Conservation (phyloP, 2,113 vertebrate genomes). For the Vimba vimba region DNA sequence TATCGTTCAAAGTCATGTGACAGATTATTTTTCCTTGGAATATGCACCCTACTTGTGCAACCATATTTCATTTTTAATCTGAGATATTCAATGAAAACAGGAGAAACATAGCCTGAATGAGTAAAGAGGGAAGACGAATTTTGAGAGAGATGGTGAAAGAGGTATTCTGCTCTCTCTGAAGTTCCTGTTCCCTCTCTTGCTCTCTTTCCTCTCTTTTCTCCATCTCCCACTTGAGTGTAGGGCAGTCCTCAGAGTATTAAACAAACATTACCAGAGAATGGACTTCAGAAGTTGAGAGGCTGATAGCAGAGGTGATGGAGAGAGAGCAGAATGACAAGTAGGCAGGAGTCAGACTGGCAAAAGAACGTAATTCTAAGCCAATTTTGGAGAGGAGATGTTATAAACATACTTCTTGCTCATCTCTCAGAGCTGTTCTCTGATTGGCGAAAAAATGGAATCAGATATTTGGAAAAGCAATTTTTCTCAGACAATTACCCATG, state of each 20-base stretch:
- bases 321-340: slow-evolving; percentile 68
- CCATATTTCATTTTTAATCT: not conserved
- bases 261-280: slow-evolving; percentile 78
- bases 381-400: slow-evolving; percentile 52
- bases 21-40: not conserved
- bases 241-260: slow-evolving; percentile 78
- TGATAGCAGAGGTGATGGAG: slow-evolving; percentile 69
- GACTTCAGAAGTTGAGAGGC: slow-evolving; percentile 64
- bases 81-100: not conserved
- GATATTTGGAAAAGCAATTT: slow-evolving; percentile 44
- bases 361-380: slow-evolving; percentile 52
- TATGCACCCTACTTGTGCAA: not conserved
- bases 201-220: slow-evolving; percentile 38
- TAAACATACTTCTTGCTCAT: slow-evolving; percentile 13
- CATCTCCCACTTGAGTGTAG: slow-evolving; percentile 62
- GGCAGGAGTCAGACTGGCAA: slow-evolving; percentile 45
- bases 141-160: not conserved
- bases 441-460: slow-evolving; percentile 34
- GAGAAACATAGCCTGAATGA: not conserved
- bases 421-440: not conserved
- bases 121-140: not conserved
- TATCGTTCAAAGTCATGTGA: not conserved
- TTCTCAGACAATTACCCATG: slow-evolving; percentile 40
- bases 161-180: not conserved
- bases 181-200: slow-evolving; percentile 6